Evolutionary conservation across 2,113 vertebrate genomes (phyloP).

Genomic region (Pituophis catenifer): DNA sequence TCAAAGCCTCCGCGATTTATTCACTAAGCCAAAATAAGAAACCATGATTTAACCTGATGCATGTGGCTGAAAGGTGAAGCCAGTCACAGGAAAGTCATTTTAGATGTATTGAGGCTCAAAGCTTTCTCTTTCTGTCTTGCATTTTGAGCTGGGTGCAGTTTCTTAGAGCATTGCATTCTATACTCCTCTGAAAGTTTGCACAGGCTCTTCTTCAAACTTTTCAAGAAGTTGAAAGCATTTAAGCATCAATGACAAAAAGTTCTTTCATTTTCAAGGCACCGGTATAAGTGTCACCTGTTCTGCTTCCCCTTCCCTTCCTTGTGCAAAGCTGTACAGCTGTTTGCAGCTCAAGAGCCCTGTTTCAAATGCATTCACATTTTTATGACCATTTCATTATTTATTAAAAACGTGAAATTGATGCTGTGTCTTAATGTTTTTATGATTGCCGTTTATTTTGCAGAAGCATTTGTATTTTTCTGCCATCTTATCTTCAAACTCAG

Average conservation of each 20-base stretch:
- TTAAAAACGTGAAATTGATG: conserved; percentile 39
- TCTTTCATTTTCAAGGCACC: not conserved
- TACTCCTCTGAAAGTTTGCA: not conserved
- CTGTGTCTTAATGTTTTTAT: conserved; percentile 32
- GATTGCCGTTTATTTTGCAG: conserved; percentile 30
- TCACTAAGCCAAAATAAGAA: not conserved
- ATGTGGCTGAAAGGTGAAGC: not conserved
- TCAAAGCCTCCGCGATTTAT: not conserved
- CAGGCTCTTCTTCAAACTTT: not conserved
- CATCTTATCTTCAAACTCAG: not conserved
- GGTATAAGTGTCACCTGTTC: not conserved
- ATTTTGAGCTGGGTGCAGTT: not conserved
- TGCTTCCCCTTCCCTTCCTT: accelerated
- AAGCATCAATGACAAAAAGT: not conserved
- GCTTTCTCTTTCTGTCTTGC: not conserved
- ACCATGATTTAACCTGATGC: not conserved
- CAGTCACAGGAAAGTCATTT: not conserved
- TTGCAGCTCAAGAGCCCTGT: conserved; percentile 25
- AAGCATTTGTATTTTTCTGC: conserved; percentile 10
- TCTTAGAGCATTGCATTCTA: not conserved
- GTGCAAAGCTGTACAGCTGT: not conserved
- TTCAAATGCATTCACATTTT: conserved; percentile 43
- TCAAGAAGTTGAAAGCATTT: not conserved
- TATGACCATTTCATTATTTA: conserved; percentile 50
- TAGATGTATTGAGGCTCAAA: not conserved